Conservation (phyloP, 2,888 invertebrate genomes). For the Pasiphila rectangulata region DNA sequence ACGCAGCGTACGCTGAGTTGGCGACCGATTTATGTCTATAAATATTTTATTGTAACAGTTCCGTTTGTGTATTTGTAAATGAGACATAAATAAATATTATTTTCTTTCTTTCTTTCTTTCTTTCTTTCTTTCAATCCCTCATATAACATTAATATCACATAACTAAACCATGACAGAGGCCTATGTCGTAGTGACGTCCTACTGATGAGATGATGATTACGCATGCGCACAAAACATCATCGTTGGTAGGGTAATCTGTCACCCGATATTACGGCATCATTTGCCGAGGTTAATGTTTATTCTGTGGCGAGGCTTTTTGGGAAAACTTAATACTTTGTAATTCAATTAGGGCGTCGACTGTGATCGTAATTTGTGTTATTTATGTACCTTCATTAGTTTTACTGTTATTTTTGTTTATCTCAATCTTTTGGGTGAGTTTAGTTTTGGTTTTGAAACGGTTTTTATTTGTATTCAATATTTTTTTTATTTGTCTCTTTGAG, state of each 20-base stretch:
- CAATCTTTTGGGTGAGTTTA: not conserved
- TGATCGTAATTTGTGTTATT: slow-evolving; percentile 34
- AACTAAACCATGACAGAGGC: no score
- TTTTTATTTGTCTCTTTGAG: not conserved
- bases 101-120: no score
- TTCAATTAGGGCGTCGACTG: slow-evolving; percentile 29
- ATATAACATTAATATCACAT: no score
- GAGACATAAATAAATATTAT: no score
- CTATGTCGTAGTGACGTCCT: no score
- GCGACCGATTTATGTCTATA: no score
- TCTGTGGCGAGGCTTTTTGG: not conserved
- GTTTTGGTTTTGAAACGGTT: not conserved
- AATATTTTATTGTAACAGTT: no score
- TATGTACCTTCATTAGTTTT: slow-evolving; percentile 36
- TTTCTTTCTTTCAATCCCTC: no score
- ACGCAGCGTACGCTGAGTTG: no score
- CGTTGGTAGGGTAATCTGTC: slow-evolving; percentile 16
- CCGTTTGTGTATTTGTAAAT: no score
- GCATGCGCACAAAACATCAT: not conserved
- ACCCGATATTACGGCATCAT: slow-evolving; percentile 21
- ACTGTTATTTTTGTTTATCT: slow-evolving; percentile 13
- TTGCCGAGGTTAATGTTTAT: no score
- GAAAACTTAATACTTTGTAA: slow-evolving; percentile 39
- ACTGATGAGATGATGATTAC: no score
- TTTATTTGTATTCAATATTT: not conserved